A percentile compares a stretch with the other conserved stretches of the same genome.
Conservation (phyloP, 2,797 vertebrate species). For the Diplodus sargus region DNA sequence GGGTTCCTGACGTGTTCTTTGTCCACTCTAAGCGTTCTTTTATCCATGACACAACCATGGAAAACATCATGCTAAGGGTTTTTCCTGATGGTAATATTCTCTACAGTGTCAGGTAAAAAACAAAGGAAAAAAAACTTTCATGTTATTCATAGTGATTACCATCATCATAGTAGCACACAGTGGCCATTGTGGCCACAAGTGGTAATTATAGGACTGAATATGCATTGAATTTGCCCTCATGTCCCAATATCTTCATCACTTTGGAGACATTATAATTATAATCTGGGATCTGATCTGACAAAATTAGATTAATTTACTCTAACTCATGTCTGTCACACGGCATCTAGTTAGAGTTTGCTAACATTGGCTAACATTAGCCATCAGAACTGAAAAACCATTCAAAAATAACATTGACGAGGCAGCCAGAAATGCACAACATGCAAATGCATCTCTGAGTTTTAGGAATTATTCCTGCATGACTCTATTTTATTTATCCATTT, state of each 20-base stretch:
- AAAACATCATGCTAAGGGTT: constrained; percentile 93
- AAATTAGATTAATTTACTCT: background rate
- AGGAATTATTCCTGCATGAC: too few relatives aligned
- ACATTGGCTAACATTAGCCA: background rate
- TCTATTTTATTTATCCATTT: background rate
- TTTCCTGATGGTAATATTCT: constrained; percentile 92
- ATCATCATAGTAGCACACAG: background rate
- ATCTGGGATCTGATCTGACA: background rate
- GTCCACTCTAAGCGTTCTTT: constrained; percentile 95
- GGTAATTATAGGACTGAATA: background rate
- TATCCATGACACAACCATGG: constrained; percentile 93
- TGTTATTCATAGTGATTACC: background rate
- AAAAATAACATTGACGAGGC: too few relatives aligned
- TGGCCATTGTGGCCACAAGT: background rate
- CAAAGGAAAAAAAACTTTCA: background rate
- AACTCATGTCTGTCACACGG: background rate
- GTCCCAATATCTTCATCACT: background rate
- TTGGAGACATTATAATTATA: background rate
- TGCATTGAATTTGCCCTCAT: background rate
- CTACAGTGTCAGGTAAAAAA: constrained; percentile 90
- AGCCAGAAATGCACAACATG: too few relatives aligned
- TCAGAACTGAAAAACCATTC: too few relatives aligned
- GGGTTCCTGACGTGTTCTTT: constrained; percentile 96
- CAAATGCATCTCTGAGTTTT: too few relatives aligned
- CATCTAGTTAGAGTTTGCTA: background rate